These are phyloP conservation scores for Tromatobia lineatoria DNA, from an alignment of 2,888 invertebrate genomes.

Conservation along the genomic window DNA sequence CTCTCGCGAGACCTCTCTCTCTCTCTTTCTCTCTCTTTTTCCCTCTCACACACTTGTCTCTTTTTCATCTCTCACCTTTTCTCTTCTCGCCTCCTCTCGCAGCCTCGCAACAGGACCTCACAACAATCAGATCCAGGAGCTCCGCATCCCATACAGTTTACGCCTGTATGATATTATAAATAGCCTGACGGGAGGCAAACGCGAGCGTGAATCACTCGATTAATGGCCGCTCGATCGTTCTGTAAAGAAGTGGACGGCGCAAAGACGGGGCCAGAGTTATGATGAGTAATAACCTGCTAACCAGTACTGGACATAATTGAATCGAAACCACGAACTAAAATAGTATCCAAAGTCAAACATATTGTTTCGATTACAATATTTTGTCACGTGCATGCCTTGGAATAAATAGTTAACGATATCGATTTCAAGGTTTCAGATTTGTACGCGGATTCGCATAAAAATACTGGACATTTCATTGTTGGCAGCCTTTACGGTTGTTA, in stretches of 20 bases:
- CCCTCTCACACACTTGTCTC: constrained; percentile 25
- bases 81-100: constrained; percentile 53
- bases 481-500: too few species aligned
- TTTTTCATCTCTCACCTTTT: constrained; percentile 31
- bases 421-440: too few species aligned
- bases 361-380: not conserved
- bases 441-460: not conserved
- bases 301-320: constrained; percentile 12
- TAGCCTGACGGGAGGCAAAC: constrained; percentile 58
- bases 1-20: constrained; percentile 68
- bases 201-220: constrained; percentile 67
- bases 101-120: constrained; percentile 56
- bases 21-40: constrained; percentile 28
- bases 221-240: constrained; percentile 63
- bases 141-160: constrained; percentile 43
- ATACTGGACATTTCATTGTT: too few species aligned
- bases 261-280: not conserved
- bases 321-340: not conserved
- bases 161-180: constrained; percentile 63
- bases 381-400: not conserved
- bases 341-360: not conserved
- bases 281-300: constrained; percentile 10
- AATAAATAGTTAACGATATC: not conserved
- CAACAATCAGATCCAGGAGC: constrained; percentile 66
- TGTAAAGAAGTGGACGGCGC: not conserved